These are phyloP conservation scores for Drosophila nebulosa DNA, from an alignment of 1,140 invertebrate species.

Conservation along the genomic window DNA sequence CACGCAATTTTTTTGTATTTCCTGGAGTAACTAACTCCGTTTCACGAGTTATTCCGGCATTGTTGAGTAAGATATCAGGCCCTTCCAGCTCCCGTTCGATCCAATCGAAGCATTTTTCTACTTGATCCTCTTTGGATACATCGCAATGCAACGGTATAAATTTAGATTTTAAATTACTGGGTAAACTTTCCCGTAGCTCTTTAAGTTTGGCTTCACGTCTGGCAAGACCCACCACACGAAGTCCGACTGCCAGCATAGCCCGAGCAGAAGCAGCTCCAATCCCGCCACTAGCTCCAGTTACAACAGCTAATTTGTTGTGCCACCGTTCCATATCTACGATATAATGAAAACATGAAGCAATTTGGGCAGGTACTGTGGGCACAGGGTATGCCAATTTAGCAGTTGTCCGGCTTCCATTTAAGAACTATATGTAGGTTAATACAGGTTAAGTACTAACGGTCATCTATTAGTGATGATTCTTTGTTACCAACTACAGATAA, in stretches of 20 bases:
- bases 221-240: constrained; percentile 87
- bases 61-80: constrained; percentile 88
- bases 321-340: constrained; percentile 66
- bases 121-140: constrained; percentile 85
- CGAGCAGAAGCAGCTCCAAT: constrained; percentile 83
- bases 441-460: constrained; percentile 27
- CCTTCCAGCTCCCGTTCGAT: constrained; percentile 84
- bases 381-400: neutral
- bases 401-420: constrained; percentile 16
- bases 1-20: constrained; percentile 72
- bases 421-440: neutral
- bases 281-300: constrained; percentile 82
- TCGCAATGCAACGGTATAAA: constrained; percentile 84
- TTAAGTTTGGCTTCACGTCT: constrained; percentile 84
- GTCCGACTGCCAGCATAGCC: constrained; percentile 82
- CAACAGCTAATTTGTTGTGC: constrained; percentile 78
- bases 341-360: constrained; percentile 11
- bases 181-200: constrained; percentile 73
- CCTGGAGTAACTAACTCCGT: constrained; percentile 82
- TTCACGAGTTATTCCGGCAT: constrained; percentile 85
- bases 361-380: neutral
- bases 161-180: constrained; percentile 65
- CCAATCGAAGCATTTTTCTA: constrained; percentile 86
- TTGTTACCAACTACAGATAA: neutral
- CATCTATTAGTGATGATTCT: neutral